Evolutionary conservation across 2,113 vertebrate genomes (phyloP), one percentile per base, ranked within the genome.

Genomic region (Apaloderma vittatum): DNA sequence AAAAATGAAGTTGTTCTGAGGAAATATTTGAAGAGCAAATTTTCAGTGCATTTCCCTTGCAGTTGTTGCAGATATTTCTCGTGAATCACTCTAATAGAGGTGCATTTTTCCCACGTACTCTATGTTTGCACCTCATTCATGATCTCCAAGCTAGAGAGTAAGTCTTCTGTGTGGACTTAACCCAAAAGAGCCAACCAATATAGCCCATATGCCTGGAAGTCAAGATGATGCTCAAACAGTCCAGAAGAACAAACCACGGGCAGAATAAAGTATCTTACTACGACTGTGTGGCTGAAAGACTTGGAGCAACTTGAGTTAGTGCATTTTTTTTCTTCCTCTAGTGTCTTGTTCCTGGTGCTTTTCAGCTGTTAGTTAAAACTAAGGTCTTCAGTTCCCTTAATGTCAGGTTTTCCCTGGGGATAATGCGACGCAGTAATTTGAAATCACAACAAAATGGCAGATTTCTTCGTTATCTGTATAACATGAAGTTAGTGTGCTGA

Each of bases 1-100:
- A 6, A 18, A 29, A 21, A 7, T 15, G 14, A 49, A 24, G 0
- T 5, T 3, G 15, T 54, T 81, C 24, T 61, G 61, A 14, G 29
- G 40, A 22, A 17, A 15, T 26, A 36, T 32, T 74, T 43, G 43
- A 82, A 57, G 27, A 63, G 10, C 14, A 70, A 23, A 11, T n/a
- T 48, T 61, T 78, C 22, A 21, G 29, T 49, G 17, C 4, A 2
- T 89, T 75, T 86, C 2, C 0, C 5, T 22, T 83, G 37, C 62
- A 40, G 29, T 62, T 58, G 26, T 15, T 78, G 51, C n/a, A 74
- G 34, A 1, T 48, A 13, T 21, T 70, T 88, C 36, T 66, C 17
- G 15, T 30, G 14, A 43, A 13, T 58, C 21, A 3, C 21, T 74
- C 24, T 1, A 11, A 46, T 57, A 12, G 26, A 40, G 16, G 1